These are phyloP conservation scores for Hermatobates lingyangjiaoensis DNA, from an alignment of 1,140 invertebrate species.

Conservation along the genomic window DNA sequence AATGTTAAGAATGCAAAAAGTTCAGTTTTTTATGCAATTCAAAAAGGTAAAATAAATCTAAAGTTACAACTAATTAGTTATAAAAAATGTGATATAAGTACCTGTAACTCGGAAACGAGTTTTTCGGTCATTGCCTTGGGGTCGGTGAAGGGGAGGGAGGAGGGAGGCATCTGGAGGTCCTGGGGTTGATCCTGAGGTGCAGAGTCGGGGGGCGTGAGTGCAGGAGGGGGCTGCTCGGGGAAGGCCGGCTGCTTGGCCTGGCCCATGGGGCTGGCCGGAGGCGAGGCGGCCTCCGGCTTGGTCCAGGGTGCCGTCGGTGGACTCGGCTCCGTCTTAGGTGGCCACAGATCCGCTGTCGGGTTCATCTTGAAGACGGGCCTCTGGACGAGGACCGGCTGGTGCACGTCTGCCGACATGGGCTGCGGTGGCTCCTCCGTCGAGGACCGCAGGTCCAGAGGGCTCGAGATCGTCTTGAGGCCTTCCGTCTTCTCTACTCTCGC, in stretches of 20 bases:
- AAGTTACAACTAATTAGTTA: no score
- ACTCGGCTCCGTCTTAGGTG: constrained; percentile 15
- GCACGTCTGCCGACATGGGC: constrained; percentile 17
- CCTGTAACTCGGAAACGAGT: constrained; percentile 21
- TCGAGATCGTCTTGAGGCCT: constrained; percentile 17
- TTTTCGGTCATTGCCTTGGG: constrained; percentile 21
- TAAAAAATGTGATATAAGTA: constrained; percentile 11
- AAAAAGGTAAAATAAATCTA: no score
- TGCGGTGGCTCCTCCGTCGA: constrained; percentile 16
- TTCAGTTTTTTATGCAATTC: no score
- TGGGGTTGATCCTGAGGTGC: constrained; percentile 9
- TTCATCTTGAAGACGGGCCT: constrained; percentile 22
- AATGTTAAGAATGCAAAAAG: no score
- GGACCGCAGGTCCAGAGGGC: constrained; percentile 19
- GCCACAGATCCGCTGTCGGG: constrained; percentile 19
- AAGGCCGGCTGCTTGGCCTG: neutral
- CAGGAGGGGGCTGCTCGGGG: neutral
- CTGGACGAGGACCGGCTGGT: constrained; percentile 20
- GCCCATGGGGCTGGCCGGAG: constrained; percentile 7
- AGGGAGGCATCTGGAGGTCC: constrained; percentile 12
- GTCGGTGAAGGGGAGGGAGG: constrained; percentile 12
- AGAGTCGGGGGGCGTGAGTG: constrained; percentile 5
- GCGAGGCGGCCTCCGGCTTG: constrained; percentile 2
- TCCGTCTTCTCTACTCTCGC: constrained; percentile 8
- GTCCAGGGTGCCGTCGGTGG: constrained; percentile 9